phyloP scores from a whole-genome alignment of 1,140 invertebrate genomes.

The Cylas formicarius region DNA sequence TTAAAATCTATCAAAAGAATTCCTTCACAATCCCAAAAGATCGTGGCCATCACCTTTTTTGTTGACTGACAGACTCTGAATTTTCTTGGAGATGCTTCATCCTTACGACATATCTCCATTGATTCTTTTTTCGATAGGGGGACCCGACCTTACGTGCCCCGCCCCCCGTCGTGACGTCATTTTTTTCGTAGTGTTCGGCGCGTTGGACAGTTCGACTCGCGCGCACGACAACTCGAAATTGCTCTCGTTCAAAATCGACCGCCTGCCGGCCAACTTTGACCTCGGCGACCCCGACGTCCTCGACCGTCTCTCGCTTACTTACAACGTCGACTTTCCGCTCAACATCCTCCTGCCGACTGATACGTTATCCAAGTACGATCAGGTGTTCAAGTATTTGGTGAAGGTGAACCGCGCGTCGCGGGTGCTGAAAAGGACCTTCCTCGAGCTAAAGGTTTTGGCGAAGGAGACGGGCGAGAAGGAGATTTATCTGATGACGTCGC shows the following conservation, averaged over 20 bases:
- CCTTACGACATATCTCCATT: no score
- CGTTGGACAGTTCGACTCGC: conserved; percentile 42
- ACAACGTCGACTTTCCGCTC: conserved; percentile 64
- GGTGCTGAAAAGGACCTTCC: conserved; percentile 61
- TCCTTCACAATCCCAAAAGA: no score
- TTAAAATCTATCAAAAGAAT: no score
- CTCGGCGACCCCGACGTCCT: conserved; percentile 57
- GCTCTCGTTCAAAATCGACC: conserved; percentile 51
- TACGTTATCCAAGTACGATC: conserved; percentile 58
- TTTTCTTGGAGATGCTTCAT: no score
- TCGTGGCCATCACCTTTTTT: no score
- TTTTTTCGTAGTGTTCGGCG: conserved; percentile 50
- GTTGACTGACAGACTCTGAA: no score
- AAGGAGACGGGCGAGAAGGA: conserved; percentile 44
- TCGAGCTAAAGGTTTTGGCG: conserved; percentile 47
- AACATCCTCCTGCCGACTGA: conserved; percentile 67
- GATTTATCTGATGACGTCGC: conserved; percentile 44
- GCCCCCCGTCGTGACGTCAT: no score
- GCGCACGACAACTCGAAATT: conserved; percentile 49
- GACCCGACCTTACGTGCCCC: no score
- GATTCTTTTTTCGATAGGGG: no score
- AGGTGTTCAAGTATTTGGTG: conserved; percentile 66
- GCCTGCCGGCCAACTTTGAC: conserved; percentile 51
- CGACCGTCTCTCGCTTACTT: conserved; percentile 58
- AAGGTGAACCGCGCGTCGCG: conserved; percentile 66